Evolutionary conservation across 2,797 vertebrate species (phyloP), one percentile per base, ranked within the genome.

Genomic region (Cercopithecus hamlyni): DNA sequence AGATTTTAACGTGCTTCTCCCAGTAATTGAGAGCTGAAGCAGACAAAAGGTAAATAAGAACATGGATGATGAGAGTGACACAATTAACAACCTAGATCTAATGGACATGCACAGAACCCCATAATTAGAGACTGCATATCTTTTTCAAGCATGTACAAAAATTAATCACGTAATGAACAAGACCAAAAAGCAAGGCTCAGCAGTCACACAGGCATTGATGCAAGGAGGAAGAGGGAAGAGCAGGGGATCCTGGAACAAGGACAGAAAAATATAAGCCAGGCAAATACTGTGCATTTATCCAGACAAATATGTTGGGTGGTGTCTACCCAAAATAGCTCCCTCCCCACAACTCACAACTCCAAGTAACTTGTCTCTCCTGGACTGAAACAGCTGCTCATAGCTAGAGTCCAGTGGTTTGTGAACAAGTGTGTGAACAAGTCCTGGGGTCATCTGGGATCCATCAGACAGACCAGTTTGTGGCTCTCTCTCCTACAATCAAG

Each of bases 71-170:
- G 14, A 72, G 64, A 57, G 26, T 33, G 19, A 39, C 45, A 50
- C 83, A 91, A 88, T 95, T 97, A 96, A 79, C 96, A 93, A 20
- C 43, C 33, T 2, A 5, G 75, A 80, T 64, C 94, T 98, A 96
- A 97, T 96, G 97, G 96, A 41, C 92, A 1, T 0, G 6, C 8
- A 1, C 2, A 76, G 93, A 91, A 73, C 26, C 30, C 19, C 83
- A 33, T 81, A 58, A 39, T 86, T 83, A 93, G 75, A 93, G 85
- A 64, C 45, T 2, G 27, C 39, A 19, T 9, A 2, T 70, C 45
- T 72, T 95, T 81, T 22, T 30, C 76, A 39, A 70, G 92, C 61
- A 6, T 81, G 88, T 45, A 27, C 17, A 67, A 72, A 86, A 41
- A 24, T 48, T 3, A 36, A 48, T n/a, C 57, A 27, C 1, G 2